Evolutionary conservation across 2,888 invertebrate genomes (phyloP), one percentile per base, ranked within the genome.

Genomic region (Diploptera punctata): DNA sequence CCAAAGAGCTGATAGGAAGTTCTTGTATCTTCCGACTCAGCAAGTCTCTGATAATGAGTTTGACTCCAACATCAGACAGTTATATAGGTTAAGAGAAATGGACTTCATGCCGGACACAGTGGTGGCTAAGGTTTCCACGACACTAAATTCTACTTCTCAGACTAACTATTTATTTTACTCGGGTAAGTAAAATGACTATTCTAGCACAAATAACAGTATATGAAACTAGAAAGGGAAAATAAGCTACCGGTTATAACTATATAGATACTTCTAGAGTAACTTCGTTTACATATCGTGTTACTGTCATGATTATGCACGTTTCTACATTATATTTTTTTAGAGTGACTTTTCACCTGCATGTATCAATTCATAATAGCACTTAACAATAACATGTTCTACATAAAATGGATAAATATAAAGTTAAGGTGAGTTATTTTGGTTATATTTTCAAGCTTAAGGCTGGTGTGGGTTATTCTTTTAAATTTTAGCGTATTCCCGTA

Each of bases 1-100:
- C 68, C 79, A 82, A 24, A 82, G 87, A 76, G 85, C 86, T 77
- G 81, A 84, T 67, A 82, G 84, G 77, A 86, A 83, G 77, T 78
- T 86, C 29, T 78, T 87, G 75, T 80, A 86, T 72, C 49, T 86
- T 44, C 83, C 85, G 1, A 71, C 76, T 75, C 79, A 4, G 49
- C 78, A 60, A 44, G 73, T 2, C 71, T 75, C n/a, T 38, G 84
- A 84, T 76, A 77, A 85, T 21, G 77, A 84, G 62, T 78, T 84
- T 72, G 71, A 81, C 60, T 82, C 79, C 2, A 76, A 76, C 31
- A 62, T 72, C 67, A 61, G 76, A 24, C 70, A 76, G 18, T 21
- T 74, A n/a, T 67, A 74, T 21, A 68, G 79, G 13, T 54, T 19
- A 52, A 65, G 33, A 9, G 65, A 65, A 13, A 67, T 70, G 57